Percentiles rank a stretch among this genome's conserved stretches.
Conservation (phyloP, 2,888 invertebrate genomes). For the Leptopilina syphax region DNA sequence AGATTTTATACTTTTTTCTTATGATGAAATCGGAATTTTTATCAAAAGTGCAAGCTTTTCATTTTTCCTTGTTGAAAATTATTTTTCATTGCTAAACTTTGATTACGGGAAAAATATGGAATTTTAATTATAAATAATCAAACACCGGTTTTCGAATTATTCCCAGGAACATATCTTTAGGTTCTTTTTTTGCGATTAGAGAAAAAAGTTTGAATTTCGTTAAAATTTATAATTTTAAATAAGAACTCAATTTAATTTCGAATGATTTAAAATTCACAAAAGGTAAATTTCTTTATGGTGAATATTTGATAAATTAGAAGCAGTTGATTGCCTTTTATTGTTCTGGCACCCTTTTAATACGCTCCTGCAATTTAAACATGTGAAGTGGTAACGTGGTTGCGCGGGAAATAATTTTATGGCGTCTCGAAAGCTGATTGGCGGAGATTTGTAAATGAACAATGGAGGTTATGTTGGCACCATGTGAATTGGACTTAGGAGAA, state of each 20-base stretch:
- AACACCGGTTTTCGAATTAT: constrained; percentile 16
- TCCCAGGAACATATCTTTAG: neutral
- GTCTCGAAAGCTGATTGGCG: constrained; percentile 1
- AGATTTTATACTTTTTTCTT: neutral
- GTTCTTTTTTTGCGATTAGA: neutral
- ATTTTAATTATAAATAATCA: neutral
- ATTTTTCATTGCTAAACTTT: neutral
- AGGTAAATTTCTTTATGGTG: too few relatives aligned
- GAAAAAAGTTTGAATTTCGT: neutral
- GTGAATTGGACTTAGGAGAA: constrained; percentile 19
- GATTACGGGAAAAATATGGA: too few relatives aligned
- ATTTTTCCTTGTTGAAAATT: neutral
- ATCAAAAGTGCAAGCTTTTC: neutral
- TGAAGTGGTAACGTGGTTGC: constrained; percentile 13
- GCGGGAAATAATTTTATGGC: constrained; percentile 27
- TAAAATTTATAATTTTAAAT: neutral
- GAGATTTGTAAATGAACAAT: constrained; percentile 10
- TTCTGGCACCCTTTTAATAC: neutral
- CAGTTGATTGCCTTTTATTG: neutral
- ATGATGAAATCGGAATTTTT: neutral
- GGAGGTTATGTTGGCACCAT: constrained; percentile 29
- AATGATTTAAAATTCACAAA: too few relatives aligned
- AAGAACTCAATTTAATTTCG: too few relatives aligned
- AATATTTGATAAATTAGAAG: neutral
- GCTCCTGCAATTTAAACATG: neutral